Conservation (phyloP, 2,113 vertebrate genomes). For the Falcunculus frontatus region DNA sequence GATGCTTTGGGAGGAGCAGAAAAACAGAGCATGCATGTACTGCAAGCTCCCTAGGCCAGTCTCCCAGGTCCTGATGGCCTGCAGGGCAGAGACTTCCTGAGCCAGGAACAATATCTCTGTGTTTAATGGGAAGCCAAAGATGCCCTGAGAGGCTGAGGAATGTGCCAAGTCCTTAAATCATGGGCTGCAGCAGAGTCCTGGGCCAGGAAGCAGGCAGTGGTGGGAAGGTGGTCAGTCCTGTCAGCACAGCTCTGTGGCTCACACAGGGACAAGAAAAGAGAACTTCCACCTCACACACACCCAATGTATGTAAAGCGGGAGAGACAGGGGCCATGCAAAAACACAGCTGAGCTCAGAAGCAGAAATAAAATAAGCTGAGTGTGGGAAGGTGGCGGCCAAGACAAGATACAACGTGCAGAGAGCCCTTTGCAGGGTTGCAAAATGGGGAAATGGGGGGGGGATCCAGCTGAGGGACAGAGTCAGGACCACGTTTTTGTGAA, state of each 20-base stretch:
- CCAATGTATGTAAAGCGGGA: not conserved
- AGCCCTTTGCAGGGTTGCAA: not conserved
- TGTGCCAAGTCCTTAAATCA: not conserved
- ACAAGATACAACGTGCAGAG: fast-evolving
- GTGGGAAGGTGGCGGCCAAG: not conserved
- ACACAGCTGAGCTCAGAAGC: not conserved
- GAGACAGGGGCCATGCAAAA: not conserved
- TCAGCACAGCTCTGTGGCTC: not conserved
- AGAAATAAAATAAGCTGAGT: constrained; percentile 2
- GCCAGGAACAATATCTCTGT: not conserved
- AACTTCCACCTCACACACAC: not conserved
- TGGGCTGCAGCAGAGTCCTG: not conserved
- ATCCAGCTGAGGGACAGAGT: not conserved
- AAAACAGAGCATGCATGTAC: not conserved
- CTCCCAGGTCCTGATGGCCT: not conserved
- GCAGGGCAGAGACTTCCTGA: not conserved
- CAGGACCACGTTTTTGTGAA: not conserved
- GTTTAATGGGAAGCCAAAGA: not conserved
- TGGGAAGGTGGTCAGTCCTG: not conserved
- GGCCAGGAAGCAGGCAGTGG: not conserved
- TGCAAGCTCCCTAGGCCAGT: not conserved
- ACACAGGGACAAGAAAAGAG: not conserved
- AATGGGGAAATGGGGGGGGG: not conserved
- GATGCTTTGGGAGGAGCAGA: not conserved
- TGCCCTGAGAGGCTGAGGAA: not conserved